Conservation (phyloP, 2,113 vertebrate species). For the Periophthalmodon schlosseri region DNA sequence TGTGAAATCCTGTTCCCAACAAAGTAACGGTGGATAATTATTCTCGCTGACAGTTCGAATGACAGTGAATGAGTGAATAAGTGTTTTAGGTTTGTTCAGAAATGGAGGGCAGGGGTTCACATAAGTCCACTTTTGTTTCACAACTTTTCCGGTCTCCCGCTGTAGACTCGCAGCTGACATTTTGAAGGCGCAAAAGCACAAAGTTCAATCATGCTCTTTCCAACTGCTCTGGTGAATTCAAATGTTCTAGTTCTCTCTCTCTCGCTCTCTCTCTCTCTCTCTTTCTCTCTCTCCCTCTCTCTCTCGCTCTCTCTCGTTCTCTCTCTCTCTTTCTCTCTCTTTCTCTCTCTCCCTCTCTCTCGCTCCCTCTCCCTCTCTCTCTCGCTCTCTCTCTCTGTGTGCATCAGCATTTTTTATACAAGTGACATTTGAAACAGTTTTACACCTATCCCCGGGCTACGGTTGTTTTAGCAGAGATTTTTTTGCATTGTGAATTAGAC, state of each 20-base stretch:
- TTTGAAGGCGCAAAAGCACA: slow-evolving; percentile 14
- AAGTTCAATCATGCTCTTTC: slow-evolving; percentile 15
- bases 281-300: background rate
- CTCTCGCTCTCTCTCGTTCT: background rate
- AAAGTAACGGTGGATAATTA: background rate
- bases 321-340: background rate
- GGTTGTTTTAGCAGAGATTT: background rate
- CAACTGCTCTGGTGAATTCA: background rate
- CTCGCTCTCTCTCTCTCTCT: background rate
- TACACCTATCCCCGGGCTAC: background rate
- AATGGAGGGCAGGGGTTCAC: background rate
- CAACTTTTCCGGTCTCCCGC: background rate
- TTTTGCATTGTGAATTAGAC: background rate
- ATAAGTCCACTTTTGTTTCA: slow-evolving; percentile 9
- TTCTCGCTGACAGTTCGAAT: background rate
- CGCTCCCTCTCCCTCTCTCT: background rate
- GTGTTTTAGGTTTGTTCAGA: background rate
- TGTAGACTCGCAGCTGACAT: slow-evolving; percentile 11
- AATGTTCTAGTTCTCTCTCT: slow-evolving; percentile 3
- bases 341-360: background rate
- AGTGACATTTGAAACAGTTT: slow-evolving; percentile 1
- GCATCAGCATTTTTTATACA: background rate
- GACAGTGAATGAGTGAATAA: background rate
- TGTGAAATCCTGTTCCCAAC: background rate
- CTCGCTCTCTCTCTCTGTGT: background rate